Base-by-base conservation (phyloP, 2,113 vertebrate species). In the Pycnonotus jocosus region DNA sequence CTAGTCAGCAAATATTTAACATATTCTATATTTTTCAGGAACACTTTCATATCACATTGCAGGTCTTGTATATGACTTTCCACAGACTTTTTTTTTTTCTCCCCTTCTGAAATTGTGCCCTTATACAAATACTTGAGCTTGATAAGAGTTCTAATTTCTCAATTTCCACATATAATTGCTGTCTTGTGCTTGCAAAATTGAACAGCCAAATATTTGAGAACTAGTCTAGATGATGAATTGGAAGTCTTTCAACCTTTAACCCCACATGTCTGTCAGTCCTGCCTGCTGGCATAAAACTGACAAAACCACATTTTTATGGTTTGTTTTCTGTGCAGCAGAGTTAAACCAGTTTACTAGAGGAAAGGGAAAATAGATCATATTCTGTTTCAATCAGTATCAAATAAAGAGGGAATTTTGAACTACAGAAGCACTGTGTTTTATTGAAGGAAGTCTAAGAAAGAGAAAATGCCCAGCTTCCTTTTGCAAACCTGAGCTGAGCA, bases 161-260 rank as follows among this genome's bases (percentile, higher is more conserved):
- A 74, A 7, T 88, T 86, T 92, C 69, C 68, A 77, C 33, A 35
- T 78, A 51, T 86, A 97, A 93, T 86, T 95, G 68, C 60, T 90
- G 31, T 88, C 64, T 74, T 90, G 68, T 86, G 33, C 54, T 77
- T 90, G 64, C 50, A 81, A 92, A 86, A 81, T 88, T 58, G 45
- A 90, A 44, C 82, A 83, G 47, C 4, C 42, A 78, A 81, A 90
- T 58, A 44, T 30, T 90, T 77, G 45, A 88, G 64, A 92, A 58
- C 42, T 58, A 40, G 76, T 18, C 64, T 91, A 51, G 82, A 91
- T 93, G 94, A 93, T 93, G 33, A 93, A 94, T 92, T 88, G 77
- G 65, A 95, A 89, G 40, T 81, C 44, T 76, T 93, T 95, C 86
- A 89, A 8, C 88, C 91, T 96, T 86, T 93, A 93, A 91, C 87